phyloP scores from a whole-genome alignment of 2,113 vertebrate genomes.

The Spermophilus dauricus region DNA sequence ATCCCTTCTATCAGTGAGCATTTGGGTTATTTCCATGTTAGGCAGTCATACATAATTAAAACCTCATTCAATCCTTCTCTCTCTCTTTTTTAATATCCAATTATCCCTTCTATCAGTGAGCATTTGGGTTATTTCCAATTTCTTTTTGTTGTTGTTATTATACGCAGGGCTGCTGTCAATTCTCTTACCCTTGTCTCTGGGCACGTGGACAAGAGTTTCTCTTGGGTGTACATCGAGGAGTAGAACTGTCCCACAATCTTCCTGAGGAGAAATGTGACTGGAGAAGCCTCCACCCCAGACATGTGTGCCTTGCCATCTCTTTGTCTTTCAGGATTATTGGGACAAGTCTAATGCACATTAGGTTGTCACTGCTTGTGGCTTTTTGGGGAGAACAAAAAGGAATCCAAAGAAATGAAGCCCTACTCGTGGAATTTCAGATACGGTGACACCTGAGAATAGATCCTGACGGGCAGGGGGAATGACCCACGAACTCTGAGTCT shows the following conservation, averaged over 20 bases:
- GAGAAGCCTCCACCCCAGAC: not conserved
- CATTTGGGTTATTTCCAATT: not conserved
- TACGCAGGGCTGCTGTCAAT: not conserved
- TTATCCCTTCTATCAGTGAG: not conserved
- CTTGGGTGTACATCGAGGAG: not conserved
- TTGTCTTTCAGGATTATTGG: not conserved
- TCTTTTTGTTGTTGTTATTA: not conserved
- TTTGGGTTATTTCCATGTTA: not conserved
- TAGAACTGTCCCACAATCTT: not conserved
- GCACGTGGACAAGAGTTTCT: not conserved
- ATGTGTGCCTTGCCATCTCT: not conserved
- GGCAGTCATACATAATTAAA: too few species aligned
- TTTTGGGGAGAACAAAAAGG: not conserved
- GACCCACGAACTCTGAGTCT: not conserved
- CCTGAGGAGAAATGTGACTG: not conserved
- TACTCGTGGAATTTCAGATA: constrained; percentile 34
- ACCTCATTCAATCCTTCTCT: not conserved
- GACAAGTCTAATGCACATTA: not conserved
- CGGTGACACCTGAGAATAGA: not conserved
- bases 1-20: not conserved
- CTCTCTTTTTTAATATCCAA: not conserved
- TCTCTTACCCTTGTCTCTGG: not conserved
- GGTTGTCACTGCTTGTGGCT: constrained; percentile 35
- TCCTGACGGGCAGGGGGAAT: not conserved
- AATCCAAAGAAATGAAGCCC: constrained; percentile 52